Base-by-base conservation (phyloP, 2,888 invertebrate genomes). In the Machimus atricapillus region DNA sequence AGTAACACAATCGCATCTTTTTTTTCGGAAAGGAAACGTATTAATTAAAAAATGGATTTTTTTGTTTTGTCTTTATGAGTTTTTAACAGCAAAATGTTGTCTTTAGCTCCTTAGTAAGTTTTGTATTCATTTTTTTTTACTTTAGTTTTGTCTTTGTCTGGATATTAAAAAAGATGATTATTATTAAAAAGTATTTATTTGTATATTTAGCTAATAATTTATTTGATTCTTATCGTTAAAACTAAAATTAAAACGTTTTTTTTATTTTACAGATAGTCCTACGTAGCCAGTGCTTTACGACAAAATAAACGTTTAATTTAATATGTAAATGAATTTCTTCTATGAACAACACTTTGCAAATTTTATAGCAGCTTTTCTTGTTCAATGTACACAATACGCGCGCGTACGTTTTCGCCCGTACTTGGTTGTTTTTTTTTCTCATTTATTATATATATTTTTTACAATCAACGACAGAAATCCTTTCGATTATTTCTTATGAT, bases 191-290 rank as follows among this genome's bases (percentile, higher is more conserved):
- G 83, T 83, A 83, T 66, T 83, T 83, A 83, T 83, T 83, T 83
- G 83, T 83, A 83, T 83, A 83, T 83, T 83, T 83, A 83, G 83
- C 83, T 83, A 83, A 83, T 83, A 83, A 83, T 83, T 83, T 83
- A 83, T 83, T 83, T 83, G 83, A 83, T 83, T 83, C 83, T 83
- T 83, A 83, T 66, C 40, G 40, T 83, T 83, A 83, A 83, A 83
- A 83, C 66, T 83, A 83, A 83, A 66, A 83, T 66, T 66, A 83
- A 83, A 83, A 83, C 83, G 83, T 58, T 81, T 81, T 27, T 81
- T 66, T 83, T 83, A 83, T 83, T 83, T 83, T 83, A 83, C 83
- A 83, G 83, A 73, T 83, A 83, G 23, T 81, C 73, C 83, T 83
- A 83, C 83, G 40, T 83, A 83, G 83, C 83, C 81, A 66, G 83